Evolutionary conservation across 1,140 invertebrate genomes (phyloP).

Genomic region (Ips nitidus): DNA sequence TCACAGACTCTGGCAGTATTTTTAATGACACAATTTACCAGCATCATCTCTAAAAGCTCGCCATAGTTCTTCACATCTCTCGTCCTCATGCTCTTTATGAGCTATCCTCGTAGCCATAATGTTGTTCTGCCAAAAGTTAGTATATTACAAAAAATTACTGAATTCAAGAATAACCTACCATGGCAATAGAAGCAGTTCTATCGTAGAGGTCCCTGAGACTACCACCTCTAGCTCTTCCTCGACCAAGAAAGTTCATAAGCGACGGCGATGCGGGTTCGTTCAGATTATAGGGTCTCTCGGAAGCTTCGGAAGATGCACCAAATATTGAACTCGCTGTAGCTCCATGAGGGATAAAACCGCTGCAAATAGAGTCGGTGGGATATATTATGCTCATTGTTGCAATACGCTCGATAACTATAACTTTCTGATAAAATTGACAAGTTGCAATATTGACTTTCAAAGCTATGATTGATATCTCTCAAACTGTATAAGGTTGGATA

Average conservation of each 20-base stretch:
- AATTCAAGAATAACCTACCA: background rate
- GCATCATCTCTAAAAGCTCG: slow-evolving; percentile 10
- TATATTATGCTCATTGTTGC: background rate
- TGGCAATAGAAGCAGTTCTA: background rate
- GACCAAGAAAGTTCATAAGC: background rate
- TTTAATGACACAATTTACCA: slow-evolving; percentile 4
- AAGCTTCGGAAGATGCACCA: background rate
- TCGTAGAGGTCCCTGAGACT: background rate
- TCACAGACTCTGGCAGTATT: background rate
- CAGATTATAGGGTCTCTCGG: background rate
- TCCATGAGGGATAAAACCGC: background rate
- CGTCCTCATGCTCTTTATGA: background rate
- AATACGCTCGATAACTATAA: too few species aligned
- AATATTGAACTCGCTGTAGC: slow-evolving; percentile 2
- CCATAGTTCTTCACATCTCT: slow-evolving; percentile 4
- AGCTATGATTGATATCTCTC: too few species aligned
- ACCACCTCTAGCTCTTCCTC: background rate
- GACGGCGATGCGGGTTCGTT: background rate
- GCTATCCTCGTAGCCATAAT: background rate
- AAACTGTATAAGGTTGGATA: too few species aligned
- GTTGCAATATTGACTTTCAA: too few species aligned
- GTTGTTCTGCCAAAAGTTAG: background rate
- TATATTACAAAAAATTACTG: background rate
- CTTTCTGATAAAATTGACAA: too few species aligned
- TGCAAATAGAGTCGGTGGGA: background rate